A percentile compares a stretch with the other conserved stretches of the same genome.
Evolutionary conservation across 1,140 invertebrate genomes (phyloP).

Genomic region (Mizuhopecten yessoensis): DNA sequence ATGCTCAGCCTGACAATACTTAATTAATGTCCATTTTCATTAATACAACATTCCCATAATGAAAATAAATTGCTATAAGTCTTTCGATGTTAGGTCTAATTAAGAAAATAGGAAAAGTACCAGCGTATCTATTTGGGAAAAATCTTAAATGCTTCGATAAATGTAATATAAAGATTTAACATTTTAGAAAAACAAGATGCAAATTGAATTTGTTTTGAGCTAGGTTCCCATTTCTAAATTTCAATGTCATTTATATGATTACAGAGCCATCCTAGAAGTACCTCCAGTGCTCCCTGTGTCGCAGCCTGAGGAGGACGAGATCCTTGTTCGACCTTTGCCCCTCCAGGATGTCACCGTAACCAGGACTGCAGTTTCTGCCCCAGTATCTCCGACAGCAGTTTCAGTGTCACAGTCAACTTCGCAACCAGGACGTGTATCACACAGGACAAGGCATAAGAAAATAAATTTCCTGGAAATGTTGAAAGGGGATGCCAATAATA

Average conservation of each 20-base stretch:
- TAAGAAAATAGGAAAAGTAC: no score
- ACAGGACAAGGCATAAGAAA: slow-evolving; percentile 78
- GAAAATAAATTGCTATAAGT: no score
- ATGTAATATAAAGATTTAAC: no score
- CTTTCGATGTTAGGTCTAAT: no score
- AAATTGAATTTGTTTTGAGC: no score
- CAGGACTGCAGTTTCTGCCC: not conserved
- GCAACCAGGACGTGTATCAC: slow-evolving; percentile 21
- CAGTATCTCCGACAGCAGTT: not conserved
- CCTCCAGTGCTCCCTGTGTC: not conserved
- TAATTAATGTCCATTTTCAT: no score
- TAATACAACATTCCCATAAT: no score
- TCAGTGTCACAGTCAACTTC: not conserved
- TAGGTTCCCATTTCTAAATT: not conserved
- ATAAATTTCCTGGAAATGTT: slow-evolving; percentile 79
- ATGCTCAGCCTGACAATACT: no score
- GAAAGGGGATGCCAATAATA: slow-evolving; percentile 71
- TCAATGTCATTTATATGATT: not conserved
- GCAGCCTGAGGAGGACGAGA: slow-evolving; percentile 15
- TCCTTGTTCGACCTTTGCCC: not conserved
- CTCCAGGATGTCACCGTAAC: slow-evolving; percentile 21
- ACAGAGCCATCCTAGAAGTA: not conserved
- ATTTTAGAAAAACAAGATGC: no score
- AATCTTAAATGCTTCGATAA: no score
- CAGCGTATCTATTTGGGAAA: no score